A percentile compares a stretch with the other conserved stretches of the same genome.
Evolutionary conservation across 2,888 invertebrate genomes (phyloP).

Genomic region (Habroteleia sp.): DNA sequence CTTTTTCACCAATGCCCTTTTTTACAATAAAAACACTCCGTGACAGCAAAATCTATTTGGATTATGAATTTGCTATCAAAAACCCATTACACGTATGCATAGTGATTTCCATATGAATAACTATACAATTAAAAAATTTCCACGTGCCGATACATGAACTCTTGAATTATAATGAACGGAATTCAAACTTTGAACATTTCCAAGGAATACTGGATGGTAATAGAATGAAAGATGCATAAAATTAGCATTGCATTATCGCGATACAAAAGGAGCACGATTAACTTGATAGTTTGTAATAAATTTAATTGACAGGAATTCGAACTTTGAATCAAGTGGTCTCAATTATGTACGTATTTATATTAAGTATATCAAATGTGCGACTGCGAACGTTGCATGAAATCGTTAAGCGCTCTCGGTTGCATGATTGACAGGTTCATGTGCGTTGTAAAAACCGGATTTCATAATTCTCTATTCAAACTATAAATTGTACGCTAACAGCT

Average conservation of each 20-base stretch:
- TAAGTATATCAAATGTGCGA: constrained; percentile 11
- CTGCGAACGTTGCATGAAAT: constrained; percentile 9
- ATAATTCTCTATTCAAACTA: constrained; percentile 12
- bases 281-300: constrained; percentile 35
- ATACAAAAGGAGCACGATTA: constrained; percentile 27
- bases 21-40: no score
- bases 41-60: no score
- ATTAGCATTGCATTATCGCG: constrained; percentile 34
- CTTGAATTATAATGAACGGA: constrained; percentile 28
- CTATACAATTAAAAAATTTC: constrained; percentile 7
- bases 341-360: constrained; percentile 29
- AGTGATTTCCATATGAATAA: constrained; percentile 20
- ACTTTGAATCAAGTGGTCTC: constrained; percentile 32
- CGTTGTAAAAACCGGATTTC: constrained; percentile 11
- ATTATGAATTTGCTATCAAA: constrained; percentile 4
- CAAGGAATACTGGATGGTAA: constrained; percentile 33
- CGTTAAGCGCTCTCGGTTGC: constrained; percentile 2
- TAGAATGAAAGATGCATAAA: constrained; percentile 43
- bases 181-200: constrained; percentile 34
- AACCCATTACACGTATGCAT: constrained; percentile 3
- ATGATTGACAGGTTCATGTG: constrained; percentile 41
- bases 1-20: no score
- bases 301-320: constrained; percentile 40
- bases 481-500: no score
- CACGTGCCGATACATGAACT: constrained; percentile 7